These are phyloP conservation scores for Babyrousa celebensis DNA, from an alignment of 2,797 vertebrate genomes.

Conservation along the genomic window DNA sequence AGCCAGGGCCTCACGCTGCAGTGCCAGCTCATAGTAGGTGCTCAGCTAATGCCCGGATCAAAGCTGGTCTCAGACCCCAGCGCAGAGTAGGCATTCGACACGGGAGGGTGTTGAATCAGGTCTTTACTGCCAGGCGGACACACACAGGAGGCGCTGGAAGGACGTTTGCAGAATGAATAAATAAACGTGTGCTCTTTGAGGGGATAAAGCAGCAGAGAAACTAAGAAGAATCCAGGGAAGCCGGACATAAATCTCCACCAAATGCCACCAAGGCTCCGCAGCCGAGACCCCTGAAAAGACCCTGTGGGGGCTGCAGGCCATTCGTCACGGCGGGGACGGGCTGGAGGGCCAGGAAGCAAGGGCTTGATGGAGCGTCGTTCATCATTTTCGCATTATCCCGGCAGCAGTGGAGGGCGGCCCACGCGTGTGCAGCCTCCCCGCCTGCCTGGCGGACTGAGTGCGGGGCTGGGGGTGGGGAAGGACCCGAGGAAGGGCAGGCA, in stretches of 20 bases:
- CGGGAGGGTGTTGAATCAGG: accelerated
- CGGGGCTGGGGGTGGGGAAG: neutral
- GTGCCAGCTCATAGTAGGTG: neutral
- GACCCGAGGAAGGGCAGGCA: neutral
- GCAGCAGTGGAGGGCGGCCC: accelerated
- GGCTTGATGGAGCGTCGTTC: neutral
- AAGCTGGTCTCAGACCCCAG: neutral
- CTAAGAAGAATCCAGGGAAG: neutral
- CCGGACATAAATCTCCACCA: neutral
- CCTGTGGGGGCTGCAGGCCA: neutral
- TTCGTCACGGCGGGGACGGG: neutral
- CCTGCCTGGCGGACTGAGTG: accelerated
- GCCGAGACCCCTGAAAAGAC: neutral
- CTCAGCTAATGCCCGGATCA: neutral
- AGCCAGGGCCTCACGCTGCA: accelerated
- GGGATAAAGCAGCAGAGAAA: neutral
- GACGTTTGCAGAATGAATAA: neutral
- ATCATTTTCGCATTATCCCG: neutral
- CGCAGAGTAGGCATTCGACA: accelerated
- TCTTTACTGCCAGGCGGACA: neutral
- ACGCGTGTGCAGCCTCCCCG: accelerated
- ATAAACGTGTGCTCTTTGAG: neutral
- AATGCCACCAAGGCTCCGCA: neutral
- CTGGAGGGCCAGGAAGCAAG: neutral
- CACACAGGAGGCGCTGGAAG: neutral